Evolutionary conservation across 2,797 vertebrate species (phyloP), one percentile per base, ranked within the genome.

Genomic region (Coendou prehensilis): DNA sequence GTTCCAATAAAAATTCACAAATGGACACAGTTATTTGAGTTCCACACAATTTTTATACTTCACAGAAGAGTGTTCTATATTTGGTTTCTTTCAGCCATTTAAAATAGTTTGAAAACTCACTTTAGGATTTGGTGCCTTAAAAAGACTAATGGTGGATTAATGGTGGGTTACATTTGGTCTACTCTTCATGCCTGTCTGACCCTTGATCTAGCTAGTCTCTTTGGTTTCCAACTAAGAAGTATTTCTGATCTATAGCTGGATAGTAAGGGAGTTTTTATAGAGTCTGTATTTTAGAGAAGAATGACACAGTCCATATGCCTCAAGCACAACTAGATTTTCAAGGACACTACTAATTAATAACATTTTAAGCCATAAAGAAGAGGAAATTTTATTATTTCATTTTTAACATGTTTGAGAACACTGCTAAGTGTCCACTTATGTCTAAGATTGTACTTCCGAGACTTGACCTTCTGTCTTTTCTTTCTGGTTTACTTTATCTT

Each of bases 321-420:
- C 56, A 61, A 92, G 54, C 45, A 95, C 17, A 91, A 14, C 0
- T 17, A 78, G 9, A 7, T 52, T 97, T 95, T 87, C 69, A 50
- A 96, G 94, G 87, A 83, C 33, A 2, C 61, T 95, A 54, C 83
- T 93, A 95, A 95, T 94, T 94, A 95, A 97, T 91, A 85, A 95
- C 37, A 85, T 94, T 9, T 61, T 11, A 22, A 94, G 47, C 30
- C 69, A 1, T 71, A 59, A 75, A 92, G 18, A 92, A 64, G 20
- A 94, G 3, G 4, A 89, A 91, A 95, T 78, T 28, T 91, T 91
- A 84, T 54, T 80, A 26, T 87, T 97, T 97, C 56, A 75, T 59
- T 93, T 95, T 92, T 52, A 90, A 79, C 26, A 80, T 96, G 78
- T 57, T 73, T 87, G 47, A 84, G 79, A 56, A 71, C n/a, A 75